These are phyloP conservation scores for Cosmorhoe ocellata DNA, from an alignment of 2,888 invertebrate genomes.

Conservation along the genomic window DNA sequence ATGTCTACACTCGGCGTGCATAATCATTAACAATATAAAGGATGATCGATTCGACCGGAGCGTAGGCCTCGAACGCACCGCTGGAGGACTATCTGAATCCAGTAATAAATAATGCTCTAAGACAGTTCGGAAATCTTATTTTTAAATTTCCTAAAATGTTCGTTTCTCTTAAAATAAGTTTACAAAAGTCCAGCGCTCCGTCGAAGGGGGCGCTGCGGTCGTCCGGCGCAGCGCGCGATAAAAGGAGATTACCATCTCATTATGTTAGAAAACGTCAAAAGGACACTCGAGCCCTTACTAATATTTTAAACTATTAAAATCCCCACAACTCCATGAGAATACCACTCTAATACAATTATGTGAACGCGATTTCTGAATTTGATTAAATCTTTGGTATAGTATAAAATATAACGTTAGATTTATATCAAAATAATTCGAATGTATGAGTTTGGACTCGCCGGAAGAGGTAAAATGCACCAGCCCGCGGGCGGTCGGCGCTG, in stretches of 20 bases:
- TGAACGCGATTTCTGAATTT: conserved; percentile 46
- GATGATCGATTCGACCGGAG: background rate
- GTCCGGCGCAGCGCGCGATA: conserved; percentile 10
- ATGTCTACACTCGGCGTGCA: background rate
- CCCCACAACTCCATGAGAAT: conserved; percentile 23
- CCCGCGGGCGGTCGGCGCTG: background rate
- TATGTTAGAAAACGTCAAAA: conserved; percentile 23
- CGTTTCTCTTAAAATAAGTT: conserved; percentile 32
- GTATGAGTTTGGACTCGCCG: conserved; percentile 25
- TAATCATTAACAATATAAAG: background rate
- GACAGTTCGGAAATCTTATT: conserved; percentile 34
- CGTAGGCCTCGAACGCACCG: background rate
- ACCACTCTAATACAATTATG: conserved; percentile 32
- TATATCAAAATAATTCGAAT: conserved; percentile 34
- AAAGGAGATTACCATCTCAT: conserved; percentile 22
- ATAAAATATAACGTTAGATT: conserved; percentile 39
- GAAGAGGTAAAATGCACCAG: conserved; percentile 22
- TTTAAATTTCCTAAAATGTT: conserved; percentile 33
- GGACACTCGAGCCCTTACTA: conserved; percentile 19
- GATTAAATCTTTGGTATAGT: conserved; percentile 57
- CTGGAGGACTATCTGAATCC: background rate
- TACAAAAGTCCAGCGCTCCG: conserved; percentile 34
- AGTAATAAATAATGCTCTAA: conserved; percentile 26
- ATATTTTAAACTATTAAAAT: conserved; percentile 15
- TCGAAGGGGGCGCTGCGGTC: background rate